Evolutionary conservation across 2,888 invertebrate genomes (phyloP).

Genomic region (Dynastes maya): DNA sequence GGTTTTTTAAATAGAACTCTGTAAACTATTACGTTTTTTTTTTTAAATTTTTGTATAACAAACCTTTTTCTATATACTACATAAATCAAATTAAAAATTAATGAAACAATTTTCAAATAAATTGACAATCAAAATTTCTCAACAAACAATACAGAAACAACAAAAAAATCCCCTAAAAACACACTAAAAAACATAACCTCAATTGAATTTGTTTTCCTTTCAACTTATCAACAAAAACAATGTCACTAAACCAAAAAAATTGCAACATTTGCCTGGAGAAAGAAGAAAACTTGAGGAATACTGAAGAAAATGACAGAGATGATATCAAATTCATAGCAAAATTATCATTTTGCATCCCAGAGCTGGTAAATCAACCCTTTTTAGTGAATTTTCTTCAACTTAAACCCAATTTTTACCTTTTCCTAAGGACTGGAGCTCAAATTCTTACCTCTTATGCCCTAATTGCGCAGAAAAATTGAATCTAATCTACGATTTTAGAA

Average conservation of each 20-base stretch:
- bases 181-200: neutral
- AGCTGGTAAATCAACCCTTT: constrained; percentile 59
- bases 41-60: no score
- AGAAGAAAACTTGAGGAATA: constrained; percentile 55
- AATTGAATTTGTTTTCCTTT: neutral
- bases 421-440: constrained; percentile 59
- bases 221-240: constrained; percentile 26
- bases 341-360: constrained; percentile 61
- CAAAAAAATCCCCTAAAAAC: neutral
- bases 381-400: neutral
- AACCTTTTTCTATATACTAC: no score
- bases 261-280: constrained; percentile 45
- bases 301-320: constrained; percentile 55
- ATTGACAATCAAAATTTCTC: no score
- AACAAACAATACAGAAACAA: neutral
- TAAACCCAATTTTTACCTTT: constrained; percentile 19
- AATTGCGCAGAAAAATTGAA: constrained; percentile 60
- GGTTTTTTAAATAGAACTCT: no score
- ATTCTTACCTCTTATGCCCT: constrained; percentile 58
- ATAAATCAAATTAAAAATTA: no score
- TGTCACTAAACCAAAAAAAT: constrained; percentile 8
- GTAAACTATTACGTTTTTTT: no score
- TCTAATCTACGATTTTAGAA: constrained; percentile 60
- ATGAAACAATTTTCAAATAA: no score
- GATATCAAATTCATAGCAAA: constrained; percentile 57